phyloP scores from a whole-genome alignment of 2,797 vertebrate genomes.

The Falco berigora region DNA sequence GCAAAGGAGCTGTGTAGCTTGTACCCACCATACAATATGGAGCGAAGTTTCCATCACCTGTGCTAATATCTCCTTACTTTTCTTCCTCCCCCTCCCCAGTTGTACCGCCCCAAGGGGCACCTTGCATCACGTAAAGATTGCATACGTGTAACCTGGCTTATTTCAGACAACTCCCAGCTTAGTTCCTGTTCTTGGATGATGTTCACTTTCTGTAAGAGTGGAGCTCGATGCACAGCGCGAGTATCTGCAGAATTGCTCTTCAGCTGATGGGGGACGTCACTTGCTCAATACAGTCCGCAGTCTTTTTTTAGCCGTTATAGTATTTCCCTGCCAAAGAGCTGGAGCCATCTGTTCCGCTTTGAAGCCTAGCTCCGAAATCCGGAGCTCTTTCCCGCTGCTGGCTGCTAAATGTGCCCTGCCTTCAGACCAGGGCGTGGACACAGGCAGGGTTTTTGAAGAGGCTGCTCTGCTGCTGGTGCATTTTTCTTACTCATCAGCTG shows the following conservation, averaged over 20 bases:
- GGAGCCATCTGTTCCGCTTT: not conserved
- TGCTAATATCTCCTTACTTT: too few species aligned
- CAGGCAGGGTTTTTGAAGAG: not conserved
- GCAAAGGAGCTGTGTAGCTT: not conserved
- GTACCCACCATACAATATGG: not conserved
- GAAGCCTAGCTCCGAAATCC: not conserved
- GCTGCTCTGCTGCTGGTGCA: not conserved
- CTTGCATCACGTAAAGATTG: not conserved
- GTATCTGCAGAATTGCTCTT: not conserved
- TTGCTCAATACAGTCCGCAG: not conserved
- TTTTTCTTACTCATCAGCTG: not conserved
- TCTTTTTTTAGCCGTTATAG: not conserved
- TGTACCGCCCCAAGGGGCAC: not conserved
- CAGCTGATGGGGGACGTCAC: not conserved
- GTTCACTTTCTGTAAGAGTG: not conserved
- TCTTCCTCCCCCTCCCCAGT: not conserved
- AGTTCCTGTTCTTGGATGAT: not conserved
- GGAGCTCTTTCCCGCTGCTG: not conserved
- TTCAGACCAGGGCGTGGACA: not conserved
- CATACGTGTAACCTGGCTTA: accelerated
- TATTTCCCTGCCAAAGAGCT: not conserved
- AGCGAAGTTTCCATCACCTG: too few species aligned
- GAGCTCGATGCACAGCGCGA: not conserved
- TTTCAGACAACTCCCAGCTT: not conserved
- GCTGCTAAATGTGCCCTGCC: not conserved